Conservation (phyloP, 2,113 vertebrate species). For the Pelodiscus sinensis region DNA sequence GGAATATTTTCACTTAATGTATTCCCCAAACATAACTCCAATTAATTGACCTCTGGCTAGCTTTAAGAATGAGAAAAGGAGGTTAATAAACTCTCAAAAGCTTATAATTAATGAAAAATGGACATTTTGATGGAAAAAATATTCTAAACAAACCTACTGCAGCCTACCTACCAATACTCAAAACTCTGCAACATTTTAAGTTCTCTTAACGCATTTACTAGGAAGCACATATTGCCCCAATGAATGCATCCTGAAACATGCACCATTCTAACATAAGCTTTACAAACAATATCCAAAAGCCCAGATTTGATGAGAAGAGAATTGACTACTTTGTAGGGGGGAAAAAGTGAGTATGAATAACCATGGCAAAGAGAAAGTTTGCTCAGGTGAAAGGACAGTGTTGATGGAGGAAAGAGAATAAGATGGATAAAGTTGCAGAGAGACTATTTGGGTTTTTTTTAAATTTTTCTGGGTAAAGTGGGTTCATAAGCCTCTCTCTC, state of each 20-base stretch:
- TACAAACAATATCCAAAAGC: neutral
- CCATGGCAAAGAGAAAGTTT: rapidly evolving
- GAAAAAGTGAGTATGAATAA: neutral
- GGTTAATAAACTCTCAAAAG: conserved; percentile 38
- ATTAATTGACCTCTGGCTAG: conserved; percentile 17
- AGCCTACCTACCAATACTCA: neutral
- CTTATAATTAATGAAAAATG: neutral
- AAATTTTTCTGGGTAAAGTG: conserved; percentile 9
- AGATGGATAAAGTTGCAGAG: conserved; percentile 12
- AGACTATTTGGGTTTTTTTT: too few relatives aligned
- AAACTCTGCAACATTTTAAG: neutral
- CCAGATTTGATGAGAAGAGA: neutral
- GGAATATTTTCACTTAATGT: neutral
- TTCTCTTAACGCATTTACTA: neutral
- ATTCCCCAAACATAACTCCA: neutral
- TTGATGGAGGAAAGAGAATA: neutral
- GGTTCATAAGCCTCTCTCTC: neutral
- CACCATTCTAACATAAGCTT: neutral
- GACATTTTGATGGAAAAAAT: neutral
- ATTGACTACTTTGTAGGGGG: neutral
- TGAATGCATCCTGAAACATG: neutral
- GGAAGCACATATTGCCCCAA: rapidly evolving
- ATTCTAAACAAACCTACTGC: neutral
- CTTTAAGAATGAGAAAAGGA: neutral
- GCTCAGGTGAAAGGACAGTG: neutral